A percentile compares a stretch with the other conserved stretches of the same genome.
Evolutionary conservation across 2,113 vertebrate genomes (phyloP).

Genomic region (Hyaena hyaena): DNA sequence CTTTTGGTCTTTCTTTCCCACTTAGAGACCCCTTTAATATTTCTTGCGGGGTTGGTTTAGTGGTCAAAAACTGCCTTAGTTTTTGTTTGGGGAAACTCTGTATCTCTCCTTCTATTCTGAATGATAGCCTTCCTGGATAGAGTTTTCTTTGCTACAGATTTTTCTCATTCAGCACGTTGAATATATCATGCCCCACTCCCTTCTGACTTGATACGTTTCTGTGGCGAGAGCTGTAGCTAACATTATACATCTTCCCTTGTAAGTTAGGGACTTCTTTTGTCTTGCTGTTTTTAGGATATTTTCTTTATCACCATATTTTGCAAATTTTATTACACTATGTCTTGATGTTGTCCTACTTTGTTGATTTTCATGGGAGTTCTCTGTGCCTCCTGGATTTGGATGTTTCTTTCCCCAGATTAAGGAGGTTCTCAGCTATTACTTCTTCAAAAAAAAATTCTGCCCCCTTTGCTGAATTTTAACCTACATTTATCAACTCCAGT

Average conservation of each 20-base stretch:
- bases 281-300: neutral
- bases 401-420: neutral
- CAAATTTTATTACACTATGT: neutral
- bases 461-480: slow-evolving; percentile 22
- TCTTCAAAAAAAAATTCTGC: neutral
- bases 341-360: neutral
- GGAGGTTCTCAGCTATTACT: neutral
- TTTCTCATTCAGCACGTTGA: neutral
- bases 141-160: neutral
- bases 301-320: neutral
- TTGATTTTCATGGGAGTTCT: neutral
- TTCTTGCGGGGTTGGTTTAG: neutral
- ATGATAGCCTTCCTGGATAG: neutral
- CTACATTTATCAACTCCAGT: neutral
- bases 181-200: neutral
- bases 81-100: neutral
- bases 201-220: neutral
- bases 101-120: neutral
- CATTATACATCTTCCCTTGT: neutral
- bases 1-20: neutral
- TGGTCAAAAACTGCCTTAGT: neutral
- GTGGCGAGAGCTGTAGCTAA: neutral
- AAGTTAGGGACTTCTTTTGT: neutral
- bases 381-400: neutral
- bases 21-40: neutral